phyloP scores from a whole-genome alignment of 2,797 vertebrate species.

The Carcharodon carcharias region DNA sequence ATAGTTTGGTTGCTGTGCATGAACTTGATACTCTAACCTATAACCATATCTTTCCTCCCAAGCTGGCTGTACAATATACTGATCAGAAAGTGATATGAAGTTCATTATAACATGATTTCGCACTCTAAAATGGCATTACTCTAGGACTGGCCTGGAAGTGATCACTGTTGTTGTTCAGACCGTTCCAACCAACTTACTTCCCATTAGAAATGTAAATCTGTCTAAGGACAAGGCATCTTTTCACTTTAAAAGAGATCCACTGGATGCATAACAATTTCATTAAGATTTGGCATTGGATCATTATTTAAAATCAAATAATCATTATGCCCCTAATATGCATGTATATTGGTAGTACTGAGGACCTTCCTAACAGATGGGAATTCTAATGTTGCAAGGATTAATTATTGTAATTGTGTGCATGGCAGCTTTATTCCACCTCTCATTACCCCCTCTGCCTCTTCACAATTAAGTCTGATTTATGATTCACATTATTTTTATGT shows the following conservation, averaged over 20 bases:
- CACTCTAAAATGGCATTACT: neutral
- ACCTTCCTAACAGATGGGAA: conserved; percentile 34
- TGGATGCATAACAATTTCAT: conserved; percentile 32
- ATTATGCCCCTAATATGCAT: conserved; percentile 30
- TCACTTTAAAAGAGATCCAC: conserved; percentile 31
- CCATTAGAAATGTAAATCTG: conserved; percentile 28
- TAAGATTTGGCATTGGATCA: conserved; percentile 36
- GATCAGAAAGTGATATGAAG: neutral
- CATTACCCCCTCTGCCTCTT: conserved; percentile 38
- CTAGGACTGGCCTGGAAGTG: neutral
- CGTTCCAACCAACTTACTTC: conserved; percentile 24
- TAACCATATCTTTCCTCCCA: neutral
- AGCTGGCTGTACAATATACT: neutral
- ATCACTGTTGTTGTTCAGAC: neutral
- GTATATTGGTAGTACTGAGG: conserved; percentile 28
- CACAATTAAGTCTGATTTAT: conserved; percentile 38
- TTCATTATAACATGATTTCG: neutral
- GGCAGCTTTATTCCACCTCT: conserved; percentile 38
- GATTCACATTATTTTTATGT: conserved; percentile 38
- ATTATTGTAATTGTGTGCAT: conserved; percentile 36
- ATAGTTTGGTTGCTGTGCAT: neutral
- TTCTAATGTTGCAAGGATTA: conserved; percentile 37
- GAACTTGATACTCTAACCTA: neutral
- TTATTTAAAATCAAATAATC: conserved; percentile 37
- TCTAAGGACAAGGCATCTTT: conserved; percentile 26